These are phyloP conservation scores for Scarus forsteni DNA, from an alignment of 2,797 vertebrate species.

Conservation along the genomic window DNA sequence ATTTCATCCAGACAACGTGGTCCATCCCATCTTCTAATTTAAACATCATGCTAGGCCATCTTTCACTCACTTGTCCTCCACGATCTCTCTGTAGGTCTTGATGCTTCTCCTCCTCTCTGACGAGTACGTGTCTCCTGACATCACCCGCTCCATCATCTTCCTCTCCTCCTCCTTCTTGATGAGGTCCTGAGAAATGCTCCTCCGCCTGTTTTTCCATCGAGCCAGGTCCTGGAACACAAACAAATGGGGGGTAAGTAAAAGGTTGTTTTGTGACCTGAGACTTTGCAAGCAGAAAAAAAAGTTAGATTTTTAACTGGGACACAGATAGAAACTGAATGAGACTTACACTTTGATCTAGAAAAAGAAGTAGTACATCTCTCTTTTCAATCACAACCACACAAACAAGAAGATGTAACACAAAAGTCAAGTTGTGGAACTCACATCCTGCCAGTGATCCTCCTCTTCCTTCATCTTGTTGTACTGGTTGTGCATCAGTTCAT, in stretches of 20 bases:
- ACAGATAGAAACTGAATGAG: neutral
- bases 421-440: conserved; percentile 77
- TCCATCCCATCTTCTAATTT: neutral
- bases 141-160: conserved; percentile 93
- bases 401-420: neutral
- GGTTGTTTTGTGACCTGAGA: neutral
- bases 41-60: neutral
- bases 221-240: conserved; percentile 90
- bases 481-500: conserved; percentile 92
- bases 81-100: conserved; percentile 98
- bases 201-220: conserved; percentile 94
- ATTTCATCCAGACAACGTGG: too few species aligned
- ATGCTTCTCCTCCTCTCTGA: conserved; percentile 93
- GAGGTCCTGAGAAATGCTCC: conserved; percentile 96
- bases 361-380: too few species aligned
- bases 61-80: conserved; percentile 94
- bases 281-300: neutral
- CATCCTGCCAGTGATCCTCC: conserved; percentile 96
- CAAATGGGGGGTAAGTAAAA: neutral
- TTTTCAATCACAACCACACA: neutral
- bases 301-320: conserved; percentile 23
- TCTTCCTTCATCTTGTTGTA: conserved; percentile 94
- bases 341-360: neutral
- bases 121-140: conserved; percentile 80
- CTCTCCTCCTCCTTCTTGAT: conserved; percentile 98